These are phyloP conservation scores for Halcyon badia DNA, from an alignment of 2,797 vertebrate species.

Conservation along the genomic window DNA sequence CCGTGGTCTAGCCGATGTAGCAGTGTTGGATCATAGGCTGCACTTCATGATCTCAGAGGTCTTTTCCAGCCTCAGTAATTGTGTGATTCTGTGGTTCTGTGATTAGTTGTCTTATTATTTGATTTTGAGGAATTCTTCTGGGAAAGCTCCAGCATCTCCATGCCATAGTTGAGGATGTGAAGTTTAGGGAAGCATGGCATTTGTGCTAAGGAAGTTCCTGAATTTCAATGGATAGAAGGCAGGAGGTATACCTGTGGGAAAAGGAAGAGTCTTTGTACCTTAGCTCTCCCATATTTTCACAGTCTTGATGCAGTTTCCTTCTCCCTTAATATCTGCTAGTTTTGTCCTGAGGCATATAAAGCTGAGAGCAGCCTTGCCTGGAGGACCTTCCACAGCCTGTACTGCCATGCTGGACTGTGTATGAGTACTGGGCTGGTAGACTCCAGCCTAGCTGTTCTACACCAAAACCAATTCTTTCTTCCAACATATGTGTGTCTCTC, in stretches of 20 bases:
- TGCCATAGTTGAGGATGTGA: neutral
- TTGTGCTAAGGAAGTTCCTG: neutral
- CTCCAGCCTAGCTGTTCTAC: neutral
- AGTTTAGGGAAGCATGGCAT: neutral
- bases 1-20: no score
- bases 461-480: neutral
- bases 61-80: no score
- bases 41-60: no score
- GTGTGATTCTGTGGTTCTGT: no score
- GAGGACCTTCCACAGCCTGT: accelerated
- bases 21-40: no score
- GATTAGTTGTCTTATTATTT: neutral
- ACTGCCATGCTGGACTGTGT: accelerated
- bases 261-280: neutral
- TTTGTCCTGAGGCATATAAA: neutral
- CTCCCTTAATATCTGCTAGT: neutral
- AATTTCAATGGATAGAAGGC: neutral
- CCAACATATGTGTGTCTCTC: neutral
- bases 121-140: neutral
- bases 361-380: neutral
- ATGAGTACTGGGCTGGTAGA: neutral
- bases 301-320: neutral
- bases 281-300: neutral
- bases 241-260: neutral
- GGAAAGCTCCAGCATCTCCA: neutral